Evolutionary conservation across 2,797 vertebrate genomes (phyloP), one percentile per base, ranked within the genome.

Genomic region (Enteromius paludinosus): DNA sequence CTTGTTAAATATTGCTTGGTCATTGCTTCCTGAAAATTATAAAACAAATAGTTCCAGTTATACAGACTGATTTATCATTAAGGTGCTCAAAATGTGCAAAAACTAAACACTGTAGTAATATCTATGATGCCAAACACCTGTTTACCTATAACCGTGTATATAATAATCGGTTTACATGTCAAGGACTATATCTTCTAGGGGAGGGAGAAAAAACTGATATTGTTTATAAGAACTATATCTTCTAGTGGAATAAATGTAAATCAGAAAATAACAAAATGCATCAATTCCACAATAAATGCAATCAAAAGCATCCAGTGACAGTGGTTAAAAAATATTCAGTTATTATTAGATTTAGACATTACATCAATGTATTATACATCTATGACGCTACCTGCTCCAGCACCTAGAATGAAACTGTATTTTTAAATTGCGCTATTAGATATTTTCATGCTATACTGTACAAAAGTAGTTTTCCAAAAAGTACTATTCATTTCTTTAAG

Each of bases 1-100:
- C 70, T 72, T 64, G 74, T 56, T 76, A 28, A 35, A 65, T 56
- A 66, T 66, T 2, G 62, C 17, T 52, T 41, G 43, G 3, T 62
- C 23, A 61, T 20, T 23, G 23, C 56, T 45, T 76, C 28, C 2
- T 76, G 35, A 62, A 76, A 23, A 73, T 73, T 5, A 59, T 41
- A 38, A 59, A 41, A 38, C 4, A 74, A 17, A 23, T 10, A 23
- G 14, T 0, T 20, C 1, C 14, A 4, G 5, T 75, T 9, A 30
- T 41, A 56, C 3, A 23, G 52, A 33, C 5, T 2, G 20, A 38
- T 74, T 59, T n/a, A 14, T 23, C 20, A 74, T 54, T 15, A 15
- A 20, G 23, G 12, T 4, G 33, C 14, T 59, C n/a, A 35, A 59
- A 41, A 17, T 2, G 7, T 23, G n/a, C 14, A 18, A 59, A 65